phyloP scores from a whole-genome alignment of 2,113 vertebrate species.

The Thamnaconus septentrionalis region DNA sequence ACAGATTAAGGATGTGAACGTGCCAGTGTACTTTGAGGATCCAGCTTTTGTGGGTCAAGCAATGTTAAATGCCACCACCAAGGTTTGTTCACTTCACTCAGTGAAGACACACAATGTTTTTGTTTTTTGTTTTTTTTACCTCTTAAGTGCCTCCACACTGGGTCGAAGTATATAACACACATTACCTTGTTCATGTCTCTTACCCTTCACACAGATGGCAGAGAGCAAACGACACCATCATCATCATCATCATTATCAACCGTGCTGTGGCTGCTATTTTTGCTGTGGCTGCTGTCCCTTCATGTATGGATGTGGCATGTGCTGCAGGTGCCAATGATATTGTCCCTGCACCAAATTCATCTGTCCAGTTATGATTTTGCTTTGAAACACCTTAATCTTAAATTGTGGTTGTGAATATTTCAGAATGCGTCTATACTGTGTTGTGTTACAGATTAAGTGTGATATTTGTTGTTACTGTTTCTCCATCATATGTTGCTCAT shows the following conservation, averaged over 20 bases:
- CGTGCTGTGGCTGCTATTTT: slow-evolving; percentile 68
- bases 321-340: not conserved
- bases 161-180: too few species aligned
- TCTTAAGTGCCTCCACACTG: not conserved
- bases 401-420: too few species aligned
- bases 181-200: slow-evolving; percentile 19
- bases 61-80: slow-evolving; percentile 19
- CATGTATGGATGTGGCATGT: slow-evolving; percentile 37
- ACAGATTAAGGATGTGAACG: slow-evolving; percentile 5
- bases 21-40: slow-evolving; percentile 1
- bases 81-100: slow-evolving; percentile 41
- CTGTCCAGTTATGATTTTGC: too few species aligned
- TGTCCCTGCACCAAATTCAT: too few species aligned
- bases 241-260: slow-evolving; percentile 61
- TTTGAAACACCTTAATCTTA: too few species aligned
- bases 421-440: too few species aligned
- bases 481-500: too few species aligned
- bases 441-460: too few species aligned
- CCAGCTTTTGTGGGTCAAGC: slow-evolving; percentile 5
- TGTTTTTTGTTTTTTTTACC: slow-evolving; percentile 22
- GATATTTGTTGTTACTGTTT: too few species aligned
- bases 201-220: slow-evolving; percentile 46
- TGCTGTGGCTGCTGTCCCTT: slow-evolving; percentile 73
- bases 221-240: not conserved
- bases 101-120: not conserved